phyloP scores from a whole-genome alignment of 2,113 vertebrate genomes.

The Toxostoma redivivum region DNA sequence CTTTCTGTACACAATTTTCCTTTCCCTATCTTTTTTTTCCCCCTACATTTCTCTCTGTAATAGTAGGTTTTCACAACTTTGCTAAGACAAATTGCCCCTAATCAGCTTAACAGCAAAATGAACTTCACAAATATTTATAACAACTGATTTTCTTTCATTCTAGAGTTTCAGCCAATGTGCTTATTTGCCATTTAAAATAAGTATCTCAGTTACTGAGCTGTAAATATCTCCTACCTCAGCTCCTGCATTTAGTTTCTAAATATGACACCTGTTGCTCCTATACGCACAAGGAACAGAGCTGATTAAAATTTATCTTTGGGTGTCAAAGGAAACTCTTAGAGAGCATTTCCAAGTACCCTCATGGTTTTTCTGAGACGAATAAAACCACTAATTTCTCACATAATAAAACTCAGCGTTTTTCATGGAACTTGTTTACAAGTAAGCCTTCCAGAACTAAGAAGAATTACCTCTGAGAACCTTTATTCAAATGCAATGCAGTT shows the following conservation, averaged over 20 bases:
- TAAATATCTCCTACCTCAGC: slow-evolving; percentile 57
- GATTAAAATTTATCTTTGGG: slow-evolving; percentile 38
- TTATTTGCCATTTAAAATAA: slow-evolving; percentile 65
- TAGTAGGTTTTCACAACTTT: neutral
- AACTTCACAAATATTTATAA: slow-evolving; percentile 21
- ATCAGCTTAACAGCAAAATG: neutral
- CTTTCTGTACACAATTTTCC: neutral
- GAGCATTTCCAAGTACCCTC: neutral
- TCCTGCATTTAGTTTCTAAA: slow-evolving; percentile 53
- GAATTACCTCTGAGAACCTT: neutral
- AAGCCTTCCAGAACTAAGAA: neutral
- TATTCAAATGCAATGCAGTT: neutral
- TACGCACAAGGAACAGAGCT: neutral
- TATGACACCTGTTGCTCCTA: slow-evolving; percentile 58
- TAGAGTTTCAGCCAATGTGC: slow-evolving; percentile 52
- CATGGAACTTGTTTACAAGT: neutral
- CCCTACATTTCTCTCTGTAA: neutral
- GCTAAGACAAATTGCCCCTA: neutral
- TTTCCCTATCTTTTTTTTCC: neutral
- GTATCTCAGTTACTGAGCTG: slow-evolving; percentile 55
- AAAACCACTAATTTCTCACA: neutral
- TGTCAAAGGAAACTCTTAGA: slow-evolving; percentile 27
- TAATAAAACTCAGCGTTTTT: neutral
- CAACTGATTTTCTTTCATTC: slow-evolving; percentile 47
- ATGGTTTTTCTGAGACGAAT: neutral